Evolutionary conservation across 2,888 invertebrate genomes (phyloP).

Genomic region (Troides aeacus): DNA sequence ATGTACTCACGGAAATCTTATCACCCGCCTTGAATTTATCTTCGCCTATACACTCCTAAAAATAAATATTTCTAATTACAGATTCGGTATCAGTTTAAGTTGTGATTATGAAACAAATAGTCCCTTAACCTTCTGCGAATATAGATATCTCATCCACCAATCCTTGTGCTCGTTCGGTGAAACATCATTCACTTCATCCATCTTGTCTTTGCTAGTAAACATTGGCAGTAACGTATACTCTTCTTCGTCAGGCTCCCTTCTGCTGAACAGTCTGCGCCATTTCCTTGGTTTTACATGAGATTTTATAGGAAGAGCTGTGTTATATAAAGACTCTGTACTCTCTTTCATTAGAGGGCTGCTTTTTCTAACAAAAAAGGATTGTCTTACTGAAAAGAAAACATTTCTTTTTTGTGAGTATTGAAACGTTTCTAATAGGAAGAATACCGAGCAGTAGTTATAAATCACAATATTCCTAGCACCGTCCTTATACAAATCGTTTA

Average conservation of each 20-base stretch:
- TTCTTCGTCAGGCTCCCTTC: slow-evolving; percentile 48
- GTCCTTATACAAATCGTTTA: too few species aligned
- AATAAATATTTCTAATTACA: slow-evolving; percentile 14
- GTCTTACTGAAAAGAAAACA: slow-evolving; percentile 31
- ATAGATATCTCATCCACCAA: slow-evolving; percentile 64
- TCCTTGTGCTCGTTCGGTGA: slow-evolving; percentile 40
- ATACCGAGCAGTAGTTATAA: too few species aligned
- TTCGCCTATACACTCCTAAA: slow-evolving; percentile 31
- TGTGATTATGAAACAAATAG: neutral
- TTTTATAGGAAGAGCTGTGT: slow-evolving; percentile 25
- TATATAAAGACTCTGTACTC: slow-evolving; percentile 21
- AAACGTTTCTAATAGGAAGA: too few species aligned
- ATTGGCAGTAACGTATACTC: slow-evolving; percentile 55
- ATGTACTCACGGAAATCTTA: slow-evolving; percentile 33
- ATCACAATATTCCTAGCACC: too few species aligned
- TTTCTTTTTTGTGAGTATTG: neutral
- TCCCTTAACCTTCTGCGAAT: slow-evolving; percentile 45
- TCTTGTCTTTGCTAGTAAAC: slow-evolving; percentile 39
- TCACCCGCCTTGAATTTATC: slow-evolving; percentile 28
- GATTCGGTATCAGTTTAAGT: slow-evolving; percentile 18
- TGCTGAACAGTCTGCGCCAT: slow-evolving; percentile 48
- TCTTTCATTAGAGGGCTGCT: slow-evolving; percentile 29
- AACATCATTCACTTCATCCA: slow-evolving; percentile 16
- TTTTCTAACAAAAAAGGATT: slow-evolving; percentile 33
- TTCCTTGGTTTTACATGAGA: slow-evolving; percentile 37